phyloP scores from a whole-genome alignment of 2,113 vertebrate species.

The Nannospalax galili region DNA sequence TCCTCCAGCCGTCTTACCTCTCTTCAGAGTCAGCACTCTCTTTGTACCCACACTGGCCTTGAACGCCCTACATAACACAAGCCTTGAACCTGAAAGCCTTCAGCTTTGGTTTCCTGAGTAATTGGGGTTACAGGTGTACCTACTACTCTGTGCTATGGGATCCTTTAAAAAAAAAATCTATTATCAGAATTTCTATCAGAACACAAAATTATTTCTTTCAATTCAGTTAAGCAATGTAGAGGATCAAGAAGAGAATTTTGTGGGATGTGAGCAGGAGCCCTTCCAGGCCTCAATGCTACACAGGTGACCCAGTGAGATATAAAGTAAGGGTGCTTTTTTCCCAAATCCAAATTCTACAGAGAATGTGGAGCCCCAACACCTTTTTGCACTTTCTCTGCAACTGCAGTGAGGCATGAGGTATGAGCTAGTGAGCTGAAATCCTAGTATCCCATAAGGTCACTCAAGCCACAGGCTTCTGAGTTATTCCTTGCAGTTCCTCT shows the following conservation, averaged over 20 bases:
- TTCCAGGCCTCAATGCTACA: not conserved
- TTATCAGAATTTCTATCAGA: conserved; percentile 21
- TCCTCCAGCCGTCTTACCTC: not conserved
- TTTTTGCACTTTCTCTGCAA: not conserved
- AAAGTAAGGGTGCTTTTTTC: not conserved
- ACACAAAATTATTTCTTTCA: not conserved
- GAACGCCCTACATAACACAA: not conserved
- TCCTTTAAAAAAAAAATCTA: not conserved
- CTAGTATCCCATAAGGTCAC: not conserved
- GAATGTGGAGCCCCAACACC: not conserved
- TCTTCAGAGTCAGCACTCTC: too few relatives aligned
- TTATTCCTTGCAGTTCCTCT: not conserved
- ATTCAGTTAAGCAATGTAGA: not conserved
- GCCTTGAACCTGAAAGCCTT: not conserved
- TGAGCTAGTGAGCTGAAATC: not conserved
- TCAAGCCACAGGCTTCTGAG: not conserved
- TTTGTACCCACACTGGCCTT: not conserved
- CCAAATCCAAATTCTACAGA: not conserved
- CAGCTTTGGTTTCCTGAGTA: not conserved
- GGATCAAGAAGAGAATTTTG: not conserved
- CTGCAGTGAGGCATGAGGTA: not conserved
- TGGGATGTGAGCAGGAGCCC: not conserved
- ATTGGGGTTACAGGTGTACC: too few relatives aligned
- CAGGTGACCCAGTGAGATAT: not conserved
- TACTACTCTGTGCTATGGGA: too few relatives aligned